phyloP scores from a whole-genome alignment of 1,140 invertebrate species.

The Oryzaephilus surinamensis region DNA sequence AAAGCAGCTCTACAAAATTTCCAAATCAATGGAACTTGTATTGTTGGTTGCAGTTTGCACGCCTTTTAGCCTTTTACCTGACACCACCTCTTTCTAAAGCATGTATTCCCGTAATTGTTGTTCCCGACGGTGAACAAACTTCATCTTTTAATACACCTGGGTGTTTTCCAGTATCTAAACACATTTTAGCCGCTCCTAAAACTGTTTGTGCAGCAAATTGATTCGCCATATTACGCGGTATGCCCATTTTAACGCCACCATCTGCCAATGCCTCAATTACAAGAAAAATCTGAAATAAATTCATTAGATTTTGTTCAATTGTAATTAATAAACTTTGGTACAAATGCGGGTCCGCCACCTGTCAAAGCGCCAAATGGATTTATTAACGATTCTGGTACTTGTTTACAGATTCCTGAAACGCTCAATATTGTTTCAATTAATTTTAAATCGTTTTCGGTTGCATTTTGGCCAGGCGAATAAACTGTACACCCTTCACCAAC shows the following conservation, averaged over 20 bases:
- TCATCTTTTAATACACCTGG: slow-evolving; percentile 83
- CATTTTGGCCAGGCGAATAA: slow-evolving; percentile 48
- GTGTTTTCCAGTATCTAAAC: slow-evolving; percentile 70
- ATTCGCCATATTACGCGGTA: slow-evolving; percentile 69
- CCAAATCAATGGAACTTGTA: slow-evolving; percentile 1
- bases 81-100: slow-evolving; percentile 75
- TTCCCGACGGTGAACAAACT: slow-evolving; percentile 88
- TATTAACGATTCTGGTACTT: slow-evolving; percentile 70
- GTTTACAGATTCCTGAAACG: slow-evolving; percentile 64
- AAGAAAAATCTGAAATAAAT: slow-evolving; percentile 65
- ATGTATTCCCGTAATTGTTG: slow-evolving; percentile 83
- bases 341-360: slow-evolving; percentile 88
- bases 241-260: slow-evolving; percentile 83
- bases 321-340: slow-evolving; percentile 11
- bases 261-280: slow-evolving; percentile 86
- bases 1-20: slow-evolving; percentile 47
- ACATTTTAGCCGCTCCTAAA: slow-evolving; percentile 85
- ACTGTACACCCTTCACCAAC: slow-evolving; percentile 73
- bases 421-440: slow-evolving; percentile 60
- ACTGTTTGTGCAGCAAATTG: slow-evolving; percentile 77
- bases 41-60: too few relatives aligned
- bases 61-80: slow-evolving; percentile 45
- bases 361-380: slow-evolving; percentile 72
- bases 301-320: slow-evolving; percentile 1
- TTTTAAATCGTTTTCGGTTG: slow-evolving; percentile 44